Base-by-base conservation (phyloP, 2,113 vertebrate genomes). In the Pelobates fuscus region DNA sequence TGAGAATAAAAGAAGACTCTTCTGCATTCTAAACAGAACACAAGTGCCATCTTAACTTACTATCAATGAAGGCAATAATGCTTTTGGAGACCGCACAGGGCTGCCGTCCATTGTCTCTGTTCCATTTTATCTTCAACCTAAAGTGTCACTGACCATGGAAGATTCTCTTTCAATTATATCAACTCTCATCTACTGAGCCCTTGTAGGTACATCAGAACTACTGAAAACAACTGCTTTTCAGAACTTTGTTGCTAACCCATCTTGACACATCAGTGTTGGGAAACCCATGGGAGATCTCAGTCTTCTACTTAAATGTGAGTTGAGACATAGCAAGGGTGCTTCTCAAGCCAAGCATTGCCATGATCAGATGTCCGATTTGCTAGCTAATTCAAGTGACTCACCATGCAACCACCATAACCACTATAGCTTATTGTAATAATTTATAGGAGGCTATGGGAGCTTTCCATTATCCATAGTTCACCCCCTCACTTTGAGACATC, bases 1-100 rank as follows among this genome's bases (percentile, higher is more conserved):
- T 89, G 86, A 86, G 86, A 89, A 83, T 86, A 82, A 82, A 87
- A 85, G 0, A 77, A 83, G 77, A 82, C 79, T 84, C 78, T 80
- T 81, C 80, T 80, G 80, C 81, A 80, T 78, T 80, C 83, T 81
- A 74, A 86, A 81, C 82, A 83, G 83, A 86, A 83, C 78, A 86
- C 79, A 74, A 77, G 66, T 82, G 76, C 82, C 78, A 73, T 69
- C 79, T 82, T 73, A 57, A 67, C 77, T 87, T 86, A 85, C 61
- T 69, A 81, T 83, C 86, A 88, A 77, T 87, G 80, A 77, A 80
- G 71, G 80, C 66, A 79, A 81, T 78, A 83, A 67, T 77, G 79
- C 80, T 85, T 73, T 66, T 81, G 79, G 63, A 89, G 84, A 72
- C 82, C 86, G 77, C 74, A 76, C 70, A 84, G 82, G 79, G 65